Percentiles rank a stretch among this genome's conserved stretches.
These are phyloP conservation scores for Adrianichthys oophorus DNA, from an alignment of 2,797 vertebrate species.

Conservation along the genomic window DNA sequence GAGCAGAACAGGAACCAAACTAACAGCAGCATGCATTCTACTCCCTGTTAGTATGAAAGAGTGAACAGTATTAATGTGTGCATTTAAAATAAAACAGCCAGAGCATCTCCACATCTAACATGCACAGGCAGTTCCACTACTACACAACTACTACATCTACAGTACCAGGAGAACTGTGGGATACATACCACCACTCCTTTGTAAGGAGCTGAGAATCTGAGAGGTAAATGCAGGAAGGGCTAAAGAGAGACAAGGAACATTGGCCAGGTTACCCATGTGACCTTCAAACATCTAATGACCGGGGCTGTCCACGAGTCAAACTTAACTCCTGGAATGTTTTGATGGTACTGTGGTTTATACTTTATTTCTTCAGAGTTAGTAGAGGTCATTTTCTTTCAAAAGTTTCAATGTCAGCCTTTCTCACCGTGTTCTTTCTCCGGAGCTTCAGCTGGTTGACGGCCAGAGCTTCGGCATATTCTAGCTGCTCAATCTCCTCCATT, in stretches of 20 bases:
- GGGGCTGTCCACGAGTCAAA: not conserved
- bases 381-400: too few relatives aligned
- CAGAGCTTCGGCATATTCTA: conserved; percentile 90
- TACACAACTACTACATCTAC: conserved; percentile 43
- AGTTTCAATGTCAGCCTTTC: conserved; percentile 24
- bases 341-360: not conserved
- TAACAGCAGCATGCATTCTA: conserved; percentile 64
- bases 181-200: conserved; percentile 97
- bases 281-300: conserved; percentile 27
- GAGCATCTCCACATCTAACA: conserved; percentile 56
- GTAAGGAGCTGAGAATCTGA: conserved; percentile 94
- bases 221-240: conserved; percentile 92
- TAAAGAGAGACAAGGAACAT: conserved; percentile 80
- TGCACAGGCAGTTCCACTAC: conserved; percentile 56
- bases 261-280: conserved; percentile 64
- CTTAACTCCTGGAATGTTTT: not conserved
- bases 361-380: too few relatives aligned
- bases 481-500: conserved; percentile 94
- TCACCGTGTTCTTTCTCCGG: conserved; percentile 88
- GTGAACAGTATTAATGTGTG: conserved; percentile 20
- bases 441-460: conserved; percentile 91
- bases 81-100: conserved; percentile 24
- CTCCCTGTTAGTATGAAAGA: conserved; percentile 68
- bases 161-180: conserved; percentile 40
- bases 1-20: conserved; percentile 30